Base-by-base conservation (phyloP, 92 coral and sea anemone genomes). In the Anthopleura xanthogrammica region DNA sequence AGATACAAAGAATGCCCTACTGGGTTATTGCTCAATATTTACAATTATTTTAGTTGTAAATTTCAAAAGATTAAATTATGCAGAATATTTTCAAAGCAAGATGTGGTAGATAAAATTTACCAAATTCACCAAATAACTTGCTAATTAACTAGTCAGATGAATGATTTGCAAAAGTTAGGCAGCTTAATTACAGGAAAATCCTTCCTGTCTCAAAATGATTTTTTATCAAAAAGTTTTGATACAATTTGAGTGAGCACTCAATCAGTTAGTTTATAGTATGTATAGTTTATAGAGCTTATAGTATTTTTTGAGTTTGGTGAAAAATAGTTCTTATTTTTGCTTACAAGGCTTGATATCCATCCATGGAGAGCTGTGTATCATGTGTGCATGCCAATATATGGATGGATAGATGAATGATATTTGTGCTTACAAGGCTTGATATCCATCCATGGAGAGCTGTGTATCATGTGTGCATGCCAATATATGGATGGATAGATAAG, bases 191-290 rank as follows among this genome's bases (percentile, higher is more conserved):
- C 50, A 46, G 50, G 50, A 46, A 46, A 46, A 46, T 46, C 3
- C 50, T 46, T 46, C 50, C 50, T 46, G 4, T 46, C 50, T 5
- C 50, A 46, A 5, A 22, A 62, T 62, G 7, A 2, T 62, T 62
- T 20, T 62, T 19, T 62, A 62, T 62, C 29, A 19, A 62, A 62
- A 22, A 16, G 5, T 62, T 62, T 62, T 62, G 36, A 13, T 62
- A 62, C 16, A 62, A 62, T 68, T 68, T 68, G 74, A 68, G 74
- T 68, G 42, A 68, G 72, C 74, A 24, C 16, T 68, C 42, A 29
- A 7, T 68, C 16, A 11, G 3, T 64, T 64, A 64, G 29, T 68
- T 23, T 68, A 68, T 68, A 68, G 74, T 29, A 23, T 68, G 74
- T 36, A 68, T 68, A 23, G 42, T 68, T 68, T 68, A 22, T 24